phyloP scores from a whole-genome alignment of 2,888 invertebrate genomes.

The Drosophila ustulata region DNA sequence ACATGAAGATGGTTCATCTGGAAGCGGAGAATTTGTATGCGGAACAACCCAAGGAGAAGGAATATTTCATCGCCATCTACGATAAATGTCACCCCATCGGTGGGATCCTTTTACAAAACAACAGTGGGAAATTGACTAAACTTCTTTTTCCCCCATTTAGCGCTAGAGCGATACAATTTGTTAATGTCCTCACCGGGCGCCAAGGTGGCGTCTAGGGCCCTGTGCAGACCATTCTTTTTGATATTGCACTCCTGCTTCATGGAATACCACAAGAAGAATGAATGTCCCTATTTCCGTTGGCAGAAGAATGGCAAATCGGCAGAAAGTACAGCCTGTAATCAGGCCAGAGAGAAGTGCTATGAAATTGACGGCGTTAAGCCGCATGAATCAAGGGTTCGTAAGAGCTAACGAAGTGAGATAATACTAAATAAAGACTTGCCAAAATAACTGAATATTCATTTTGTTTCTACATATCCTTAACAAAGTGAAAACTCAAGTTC shows the following conservation, averaged over 20 bases:
- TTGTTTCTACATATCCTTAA: too few species aligned
- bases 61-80: constrained; percentile 59
- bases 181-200: constrained; percentile 55
- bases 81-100: constrained; percentile 62
- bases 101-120: constrained; percentile 7
- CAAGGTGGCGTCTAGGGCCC: constrained; percentile 39
- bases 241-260: constrained; percentile 61
- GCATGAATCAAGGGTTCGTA: background rate
- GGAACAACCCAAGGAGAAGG: constrained; percentile 60
- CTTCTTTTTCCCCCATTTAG: background rate
- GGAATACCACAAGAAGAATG: constrained; percentile 61
- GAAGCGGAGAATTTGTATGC: constrained; percentile 64
- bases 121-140: background rate
- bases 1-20: constrained; percentile 73
- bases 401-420: background rate
- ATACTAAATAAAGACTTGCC: background rate
- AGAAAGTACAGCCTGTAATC: constrained; percentile 26
- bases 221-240: constrained; percentile 65
- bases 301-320: background rate
- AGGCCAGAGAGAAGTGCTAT: constrained; percentile 58
- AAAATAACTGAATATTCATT: background rate
- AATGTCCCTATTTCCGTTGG: constrained; percentile 74
- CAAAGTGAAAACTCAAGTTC: too few species aligned
- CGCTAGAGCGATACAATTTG: constrained; percentile 8
- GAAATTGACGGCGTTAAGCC: constrained; percentile 53